Percentiles rank a stretch among this genome's conserved stretches.
These are phyloP conservation scores for Oreohelix idahoensis DNA, from an alignment of 1,140 invertebrate species.

Conservation along the genomic window DNA sequence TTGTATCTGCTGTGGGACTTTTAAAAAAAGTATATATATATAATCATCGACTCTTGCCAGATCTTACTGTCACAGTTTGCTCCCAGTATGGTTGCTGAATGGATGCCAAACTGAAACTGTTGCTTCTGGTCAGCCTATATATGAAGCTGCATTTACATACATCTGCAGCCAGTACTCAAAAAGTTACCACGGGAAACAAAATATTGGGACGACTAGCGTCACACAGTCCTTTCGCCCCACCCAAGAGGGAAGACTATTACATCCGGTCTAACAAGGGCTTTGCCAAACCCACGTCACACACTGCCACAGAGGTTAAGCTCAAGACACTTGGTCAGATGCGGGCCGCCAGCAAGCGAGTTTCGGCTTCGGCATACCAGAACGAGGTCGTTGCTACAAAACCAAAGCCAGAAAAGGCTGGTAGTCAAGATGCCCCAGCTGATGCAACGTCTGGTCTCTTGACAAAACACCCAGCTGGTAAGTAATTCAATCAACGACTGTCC, in stretches of 20 bases:
- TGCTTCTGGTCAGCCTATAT: neutral
- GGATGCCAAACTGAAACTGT: neutral
- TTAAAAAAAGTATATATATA: no score
- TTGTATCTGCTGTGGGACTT: no score
- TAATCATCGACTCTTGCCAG: no score
- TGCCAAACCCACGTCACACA: neutral
- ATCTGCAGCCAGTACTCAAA: neutral
- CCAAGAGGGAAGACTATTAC: neutral
- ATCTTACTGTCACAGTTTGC: no score
- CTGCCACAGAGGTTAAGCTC: neutral
- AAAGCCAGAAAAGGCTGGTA: neutral
- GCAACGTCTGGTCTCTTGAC: constrained; percentile 1
- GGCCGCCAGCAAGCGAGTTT: neutral
- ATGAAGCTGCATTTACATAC: neutral
- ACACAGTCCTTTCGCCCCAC: neutral
- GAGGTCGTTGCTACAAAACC: neutral
- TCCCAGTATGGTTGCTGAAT: no score
- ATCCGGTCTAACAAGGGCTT: neutral
- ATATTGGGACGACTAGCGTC: neutral
- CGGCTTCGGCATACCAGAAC: neutral
- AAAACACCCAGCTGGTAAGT: neutral
- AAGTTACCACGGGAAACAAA: neutral
- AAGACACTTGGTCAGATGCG: neutral
- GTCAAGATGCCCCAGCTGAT: constrained; percentile 3
- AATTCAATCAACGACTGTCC: no score